Evolutionary conservation across 2,113 vertebrate species (phyloP).

Genomic region (Epinephelus fuscoguttatus): DNA sequence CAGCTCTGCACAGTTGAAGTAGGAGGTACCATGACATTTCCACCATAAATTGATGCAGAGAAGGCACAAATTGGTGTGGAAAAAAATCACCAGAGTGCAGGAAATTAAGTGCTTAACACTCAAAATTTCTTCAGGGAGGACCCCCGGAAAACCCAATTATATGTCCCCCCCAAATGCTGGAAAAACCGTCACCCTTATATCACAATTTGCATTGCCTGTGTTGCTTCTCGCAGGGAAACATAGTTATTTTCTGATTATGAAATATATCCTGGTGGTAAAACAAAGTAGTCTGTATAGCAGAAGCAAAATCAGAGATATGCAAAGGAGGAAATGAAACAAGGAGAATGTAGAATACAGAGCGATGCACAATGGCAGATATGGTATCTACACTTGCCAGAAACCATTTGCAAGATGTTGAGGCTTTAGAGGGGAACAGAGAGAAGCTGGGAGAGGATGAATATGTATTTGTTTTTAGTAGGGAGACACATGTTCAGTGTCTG

Average conservation of each 20-base stretch:
- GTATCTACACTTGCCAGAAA: constrained; percentile 68
- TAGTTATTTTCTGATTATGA: constrained; percentile 16
- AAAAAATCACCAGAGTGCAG: too few relatives aligned
- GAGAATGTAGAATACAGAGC: constrained; percentile 43
- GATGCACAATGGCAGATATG: constrained; percentile 55
- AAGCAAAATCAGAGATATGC: constrained; percentile 43
- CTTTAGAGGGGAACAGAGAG: constrained; percentile 30
- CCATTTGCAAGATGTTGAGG: constrained; percentile 64
- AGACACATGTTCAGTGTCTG: constrained; percentile 79
- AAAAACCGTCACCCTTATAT: background rate
- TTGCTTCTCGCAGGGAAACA: constrained; percentile 2
- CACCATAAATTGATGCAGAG: too few relatives aligned
- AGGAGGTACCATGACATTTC: too few relatives aligned
- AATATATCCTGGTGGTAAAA: constrained; percentile 18
- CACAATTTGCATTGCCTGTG: background rate
- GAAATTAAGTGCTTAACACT: too few relatives aligned
- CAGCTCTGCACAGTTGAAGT: too few relatives aligned
- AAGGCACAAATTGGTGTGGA: too few relatives aligned
- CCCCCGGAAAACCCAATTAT: too few relatives aligned
- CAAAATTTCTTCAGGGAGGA: too few relatives aligned
- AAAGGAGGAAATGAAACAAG: constrained; percentile 33
- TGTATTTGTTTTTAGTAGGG: constrained; percentile 69
- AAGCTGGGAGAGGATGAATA: constrained; percentile 68
- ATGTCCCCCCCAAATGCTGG: too few relatives aligned
- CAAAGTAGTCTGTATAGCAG: constrained; percentile 6